Evolutionary conservation across 64 coral and sea anemone species (phyloP).

Genomic region (Pocillopora damicornis): DNA sequence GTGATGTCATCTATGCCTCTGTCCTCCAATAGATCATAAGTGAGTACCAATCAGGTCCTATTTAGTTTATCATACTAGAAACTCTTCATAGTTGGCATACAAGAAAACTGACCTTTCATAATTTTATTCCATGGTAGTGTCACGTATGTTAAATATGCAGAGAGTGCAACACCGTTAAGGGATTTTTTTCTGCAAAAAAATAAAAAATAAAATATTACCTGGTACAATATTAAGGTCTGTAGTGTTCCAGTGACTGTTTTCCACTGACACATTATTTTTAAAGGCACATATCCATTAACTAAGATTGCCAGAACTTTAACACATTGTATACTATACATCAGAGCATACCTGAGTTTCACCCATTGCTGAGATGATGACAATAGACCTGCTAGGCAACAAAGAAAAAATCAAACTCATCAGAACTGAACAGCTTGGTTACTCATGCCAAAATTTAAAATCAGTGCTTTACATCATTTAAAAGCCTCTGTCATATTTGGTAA

Average conservation of each 20-base stretch:
- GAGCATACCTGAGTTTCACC: constrained; percentile 68
- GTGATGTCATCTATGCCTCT: too few relatives aligned
- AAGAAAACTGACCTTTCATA: constrained; percentile 65
- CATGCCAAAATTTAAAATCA: too few relatives aligned
- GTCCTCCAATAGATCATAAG: too few relatives aligned
- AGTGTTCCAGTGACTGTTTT: too few relatives aligned
- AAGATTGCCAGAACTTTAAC: not conserved
- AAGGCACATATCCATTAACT: not conserved
- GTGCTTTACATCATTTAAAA: too few relatives aligned
- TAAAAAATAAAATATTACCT: not conserved
- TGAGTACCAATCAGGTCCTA: too few relatives aligned
- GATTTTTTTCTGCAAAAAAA: constrained; percentile 60
- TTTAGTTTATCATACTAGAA: too few relatives aligned
- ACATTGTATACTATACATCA: not conserved
- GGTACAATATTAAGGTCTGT: not conserved
- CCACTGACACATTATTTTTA: too few relatives aligned
- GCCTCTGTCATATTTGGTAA: too few relatives aligned
- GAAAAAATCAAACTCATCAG: not conserved
- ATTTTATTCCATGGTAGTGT: constrained; percentile 93
- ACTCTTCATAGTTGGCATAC: too few relatives aligned
- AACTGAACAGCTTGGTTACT: not conserved
- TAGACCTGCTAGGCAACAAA: not conserved
- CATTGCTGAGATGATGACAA: constrained; percentile 32
- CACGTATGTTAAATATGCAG: constrained; percentile 82
- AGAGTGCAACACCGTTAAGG: constrained; percentile 37